Evolutionary conservation across 2,888 invertebrate species (phyloP).

Genomic region (Drosophila meridiana): DNA sequence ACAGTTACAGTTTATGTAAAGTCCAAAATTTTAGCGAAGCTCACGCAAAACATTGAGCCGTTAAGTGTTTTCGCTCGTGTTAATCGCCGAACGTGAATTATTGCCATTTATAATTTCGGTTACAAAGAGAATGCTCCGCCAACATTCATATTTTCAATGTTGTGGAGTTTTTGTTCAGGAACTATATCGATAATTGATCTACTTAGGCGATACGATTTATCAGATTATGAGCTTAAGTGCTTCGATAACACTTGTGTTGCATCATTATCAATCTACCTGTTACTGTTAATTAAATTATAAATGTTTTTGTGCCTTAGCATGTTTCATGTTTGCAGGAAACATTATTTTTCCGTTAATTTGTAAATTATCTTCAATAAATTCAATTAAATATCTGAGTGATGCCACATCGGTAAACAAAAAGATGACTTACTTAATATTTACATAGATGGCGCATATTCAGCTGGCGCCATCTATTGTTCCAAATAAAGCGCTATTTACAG

Average conservation of each 20-base stretch:
- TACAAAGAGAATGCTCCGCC: background rate
- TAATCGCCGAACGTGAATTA: background rate
- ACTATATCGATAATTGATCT: background rate
- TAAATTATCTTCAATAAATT: background rate
- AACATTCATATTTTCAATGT: background rate
- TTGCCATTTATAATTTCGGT: background rate
- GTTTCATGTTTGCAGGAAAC: too few species aligned
- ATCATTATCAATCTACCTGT: too few species aligned
- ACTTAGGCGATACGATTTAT: background rate
- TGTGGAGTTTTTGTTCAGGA: background rate
- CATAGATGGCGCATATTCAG: conserved; percentile 5
- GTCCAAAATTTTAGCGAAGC: background rate
- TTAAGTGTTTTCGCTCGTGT: background rate
- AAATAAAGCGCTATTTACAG: background rate
- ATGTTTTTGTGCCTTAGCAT: background rate
- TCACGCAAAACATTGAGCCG: background rate
- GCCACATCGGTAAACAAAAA: background rate
- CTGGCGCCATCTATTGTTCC: conserved; percentile 5
- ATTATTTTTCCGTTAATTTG: background rate
- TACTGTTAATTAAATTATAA: too few species aligned
- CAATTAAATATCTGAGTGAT: background rate
- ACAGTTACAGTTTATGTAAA: too few species aligned
- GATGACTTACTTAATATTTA: background rate
- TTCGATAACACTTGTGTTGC: background rate
- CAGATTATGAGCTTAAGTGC: background rate